Evolutionary conservation across 30 jellyfish, hydroid and myxozoan species (phyloP).

Genomic region (Rhopilema esculentum): DNA sequence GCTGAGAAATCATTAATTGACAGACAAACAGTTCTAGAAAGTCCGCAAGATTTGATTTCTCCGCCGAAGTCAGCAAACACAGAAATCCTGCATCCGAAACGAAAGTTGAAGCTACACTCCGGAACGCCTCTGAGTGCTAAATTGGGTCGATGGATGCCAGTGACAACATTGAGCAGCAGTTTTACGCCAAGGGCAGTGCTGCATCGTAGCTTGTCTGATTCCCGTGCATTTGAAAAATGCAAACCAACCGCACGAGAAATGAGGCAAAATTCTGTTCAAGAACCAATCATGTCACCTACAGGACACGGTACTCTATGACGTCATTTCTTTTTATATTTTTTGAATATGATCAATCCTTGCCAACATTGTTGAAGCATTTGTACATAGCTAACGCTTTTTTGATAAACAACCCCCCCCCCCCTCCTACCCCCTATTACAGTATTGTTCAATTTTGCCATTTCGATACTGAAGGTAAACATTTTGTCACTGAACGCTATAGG

Average conservation of each 20-base stretch:
- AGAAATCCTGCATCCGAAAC: constrained; percentile 39
- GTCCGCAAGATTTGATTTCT: background rate
- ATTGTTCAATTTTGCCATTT: too few species aligned
- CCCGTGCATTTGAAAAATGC: constrained; percentile 12
- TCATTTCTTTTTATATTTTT: background rate
- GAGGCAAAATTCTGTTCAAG: constrained; percentile 24
- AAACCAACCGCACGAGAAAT: constrained; percentile 4
- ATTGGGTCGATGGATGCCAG: constrained; percentile 66
- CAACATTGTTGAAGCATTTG: background rate
- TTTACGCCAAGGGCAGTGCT: constrained; percentile 54
- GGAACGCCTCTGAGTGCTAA: constrained; percentile 27
- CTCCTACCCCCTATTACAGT: too few species aligned
- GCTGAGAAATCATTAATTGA: background rate
- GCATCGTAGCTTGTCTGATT: constrained; percentile 60
- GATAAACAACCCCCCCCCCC: too few species aligned
- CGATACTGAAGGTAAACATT: too few species aligned
- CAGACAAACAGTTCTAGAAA: background rate
- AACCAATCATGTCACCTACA: background rate
- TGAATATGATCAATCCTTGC: background rate
- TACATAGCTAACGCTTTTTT: too few species aligned
- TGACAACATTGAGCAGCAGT: background rate
- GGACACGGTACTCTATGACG: background rate
- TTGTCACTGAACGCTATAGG: too few species aligned
- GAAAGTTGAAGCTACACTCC: constrained; percentile 21
- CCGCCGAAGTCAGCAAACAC: constrained; percentile 45